Base-by-base conservation (phyloP, 2,113 vertebrate species). In the Amphiprion percula region DNA sequence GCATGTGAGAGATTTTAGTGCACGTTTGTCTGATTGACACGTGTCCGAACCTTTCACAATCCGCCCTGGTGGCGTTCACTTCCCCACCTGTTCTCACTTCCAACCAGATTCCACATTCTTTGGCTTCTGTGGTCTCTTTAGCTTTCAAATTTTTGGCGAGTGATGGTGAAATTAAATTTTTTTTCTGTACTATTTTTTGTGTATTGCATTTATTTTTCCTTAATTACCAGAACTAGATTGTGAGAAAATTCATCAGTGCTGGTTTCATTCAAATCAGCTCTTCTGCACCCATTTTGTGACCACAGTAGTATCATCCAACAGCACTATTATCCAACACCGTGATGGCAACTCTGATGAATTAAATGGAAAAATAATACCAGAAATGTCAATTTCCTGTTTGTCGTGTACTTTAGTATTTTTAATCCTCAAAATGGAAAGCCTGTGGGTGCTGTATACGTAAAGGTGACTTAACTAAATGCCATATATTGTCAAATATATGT, bases 291-390 rank as follows among this genome's bases (percentile, higher is more conserved):
- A 49, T 16, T 63, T 39, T n/a, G 50, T 26, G 33, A 54, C 50
- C 65, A 17, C 30, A 23, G 21, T 19, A 21, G 46, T 24, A 23
- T 53, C 46, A 66, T 72, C 62, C 49, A 70, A 46, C 44, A 24
- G 21, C 79, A 58, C 59, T 21, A 59, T 69, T 44, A 71, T 63
- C 52, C 39, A 19, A 24, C 49, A 28, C 4, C 39, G 19, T 19
- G 50, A 61, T 19, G 3, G 39, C 14, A 37, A 24, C 54, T 65
- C 17, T 58, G 47, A 49, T 49, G 16, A 49, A 9, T 4, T 19
- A 49, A 49, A 49, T 47, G 12, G 0, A 16, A 47, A 47, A 47
- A 47, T 47, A 15, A 15, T 6, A 49, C 17, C 15, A 17, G 47
- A 49, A 17, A 49, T 16, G 17, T 4, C 30, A 30, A 5, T 30